phyloP scores from a whole-genome alignment of 2,888 invertebrate species.

The Hartigia nigra region DNA sequence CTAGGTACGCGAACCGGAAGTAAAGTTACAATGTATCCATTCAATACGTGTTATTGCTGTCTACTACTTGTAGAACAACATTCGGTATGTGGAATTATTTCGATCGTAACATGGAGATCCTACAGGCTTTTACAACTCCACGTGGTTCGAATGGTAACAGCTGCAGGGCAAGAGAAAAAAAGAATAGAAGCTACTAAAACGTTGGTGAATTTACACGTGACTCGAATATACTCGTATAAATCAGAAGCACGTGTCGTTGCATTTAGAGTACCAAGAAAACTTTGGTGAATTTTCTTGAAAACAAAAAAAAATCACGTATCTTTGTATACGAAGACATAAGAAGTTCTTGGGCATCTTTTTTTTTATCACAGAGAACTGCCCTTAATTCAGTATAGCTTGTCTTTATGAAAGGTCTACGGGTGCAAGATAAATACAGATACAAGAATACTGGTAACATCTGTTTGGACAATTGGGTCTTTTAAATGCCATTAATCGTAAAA shows the following conservation, averaged over 20 bases:
- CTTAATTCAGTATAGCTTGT: background rate
- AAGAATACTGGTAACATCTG: too few species aligned
- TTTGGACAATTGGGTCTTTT: conserved; percentile 2
- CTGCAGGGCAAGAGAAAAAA: background rate
- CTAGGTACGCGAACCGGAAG: background rate
- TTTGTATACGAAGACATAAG: background rate
- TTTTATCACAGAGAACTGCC: background rate
- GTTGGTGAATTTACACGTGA: background rate
- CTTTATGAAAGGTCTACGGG: background rate
- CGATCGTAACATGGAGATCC: background rate
- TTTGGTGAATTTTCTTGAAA: background rate
- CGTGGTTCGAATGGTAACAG: background rate
- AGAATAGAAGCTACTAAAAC: background rate
- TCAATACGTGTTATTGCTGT: background rate
- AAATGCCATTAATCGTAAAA: conserved; percentile 50
- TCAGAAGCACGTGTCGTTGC: background rate
- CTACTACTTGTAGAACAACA: background rate
- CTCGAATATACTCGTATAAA: background rate
- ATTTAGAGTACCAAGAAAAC: background rate
- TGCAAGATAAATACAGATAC: background rate
- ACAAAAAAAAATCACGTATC: background rate
- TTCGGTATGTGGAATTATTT: background rate
- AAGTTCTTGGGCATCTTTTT: background rate
- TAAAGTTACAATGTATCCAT: background rate
- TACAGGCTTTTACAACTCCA: background rate